Percentiles rank a stretch among this genome's conserved stretches.
These are phyloP conservation scores for Chelonia mydas DNA, from an alignment of 2,797 vertebrate genomes.

Conservation along the genomic window DNA sequence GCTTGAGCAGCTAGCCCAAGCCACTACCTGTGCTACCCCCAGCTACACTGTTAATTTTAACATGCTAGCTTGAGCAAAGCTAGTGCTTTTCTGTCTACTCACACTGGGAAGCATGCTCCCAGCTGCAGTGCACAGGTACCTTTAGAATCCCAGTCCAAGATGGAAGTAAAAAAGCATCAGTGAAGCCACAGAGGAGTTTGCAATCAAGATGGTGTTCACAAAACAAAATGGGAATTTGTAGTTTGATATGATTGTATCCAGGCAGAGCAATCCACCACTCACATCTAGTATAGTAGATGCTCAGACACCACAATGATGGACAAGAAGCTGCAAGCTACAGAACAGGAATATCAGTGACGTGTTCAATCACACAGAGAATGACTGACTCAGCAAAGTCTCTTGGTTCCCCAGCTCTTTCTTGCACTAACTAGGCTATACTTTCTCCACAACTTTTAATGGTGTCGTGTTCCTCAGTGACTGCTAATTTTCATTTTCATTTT, in stretches of 20 bases:
- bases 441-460: not conserved
- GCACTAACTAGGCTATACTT: not conserved
- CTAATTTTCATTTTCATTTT: conserved; percentile 40
- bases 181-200: not conserved
- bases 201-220: not conserved
- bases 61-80: not conserved
- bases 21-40: not conserved
- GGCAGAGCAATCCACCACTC: not conserved
- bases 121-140: not conserved
- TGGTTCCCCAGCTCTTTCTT: not conserved
- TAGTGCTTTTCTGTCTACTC: not conserved
- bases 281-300: not conserved
- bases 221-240: not conserved
- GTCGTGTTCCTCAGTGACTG: conserved; percentile 3
- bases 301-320: not conserved
- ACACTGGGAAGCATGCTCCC: not conserved
- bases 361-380: not conserved
- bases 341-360: not conserved
- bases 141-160: not conserved
- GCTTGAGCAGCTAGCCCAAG: not conserved
- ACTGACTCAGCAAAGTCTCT: not conserved
- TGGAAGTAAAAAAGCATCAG: not conserved
- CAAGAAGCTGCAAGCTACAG: not conserved
- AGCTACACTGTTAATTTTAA: not conserved
- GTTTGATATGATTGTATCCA: not conserved